phyloP scores from a whole-genome alignment of 2,888 invertebrate genomes.

The Xestoiulus laeticollis region DNA sequence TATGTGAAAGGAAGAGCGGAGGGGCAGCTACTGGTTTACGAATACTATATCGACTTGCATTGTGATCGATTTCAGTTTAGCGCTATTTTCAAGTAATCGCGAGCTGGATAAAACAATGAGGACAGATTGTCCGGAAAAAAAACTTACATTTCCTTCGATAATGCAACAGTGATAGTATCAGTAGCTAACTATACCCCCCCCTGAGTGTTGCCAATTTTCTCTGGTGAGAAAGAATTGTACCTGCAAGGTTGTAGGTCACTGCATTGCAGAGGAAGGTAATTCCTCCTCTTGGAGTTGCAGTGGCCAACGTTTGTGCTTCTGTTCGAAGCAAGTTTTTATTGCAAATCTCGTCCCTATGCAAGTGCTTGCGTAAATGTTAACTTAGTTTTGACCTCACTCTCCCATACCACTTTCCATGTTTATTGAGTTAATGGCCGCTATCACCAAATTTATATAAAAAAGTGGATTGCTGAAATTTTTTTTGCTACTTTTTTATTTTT shows the following conservation, averaged over 20 bases:
- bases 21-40: constrained; percentile 43
- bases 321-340: constrained; percentile 23
- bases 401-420: not conserved
- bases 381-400: constrained; percentile 8
- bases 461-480: constrained; percentile 1
- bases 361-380: constrained; percentile 43
- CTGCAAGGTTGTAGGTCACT: constrained; percentile 30
- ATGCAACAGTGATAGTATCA: not conserved
- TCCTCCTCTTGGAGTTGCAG: not conserved
- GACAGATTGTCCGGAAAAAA: not conserved
- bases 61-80: not conserved
- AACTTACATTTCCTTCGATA: not conserved
- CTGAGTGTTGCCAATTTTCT: constrained; percentile 38
- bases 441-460: constrained; percentile 38
- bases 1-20: constrained; percentile 14
- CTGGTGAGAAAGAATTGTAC: not conserved
- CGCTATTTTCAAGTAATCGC: too few species aligned
- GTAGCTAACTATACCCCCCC: constrained; percentile 23
- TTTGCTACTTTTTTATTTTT: constrained; percentile 33
- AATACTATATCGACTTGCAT: not conserved
- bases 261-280: not conserved
- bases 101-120: not conserved
- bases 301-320: constrained; percentile 25
- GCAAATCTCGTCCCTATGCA: constrained; percentile 47
- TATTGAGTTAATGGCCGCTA: constrained; percentile 33